These are phyloP conservation scores for Bilobella aurantiaca DNA, from an alignment of 1,140 invertebrate genomes.

Conservation along the genomic window DNA sequence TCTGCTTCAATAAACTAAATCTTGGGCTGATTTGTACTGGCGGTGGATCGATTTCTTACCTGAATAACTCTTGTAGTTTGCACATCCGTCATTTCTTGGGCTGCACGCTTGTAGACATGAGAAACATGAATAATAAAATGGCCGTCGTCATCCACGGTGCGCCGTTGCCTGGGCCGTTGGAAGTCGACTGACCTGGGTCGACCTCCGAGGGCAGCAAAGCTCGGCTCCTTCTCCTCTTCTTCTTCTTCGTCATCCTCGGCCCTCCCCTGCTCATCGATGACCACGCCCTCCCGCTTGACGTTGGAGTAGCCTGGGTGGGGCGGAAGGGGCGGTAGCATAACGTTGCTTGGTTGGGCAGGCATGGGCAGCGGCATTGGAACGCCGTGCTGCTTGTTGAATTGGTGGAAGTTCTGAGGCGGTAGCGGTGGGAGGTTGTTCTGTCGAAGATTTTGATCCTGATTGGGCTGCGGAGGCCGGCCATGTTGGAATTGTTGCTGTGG, in stretches of 20 bases:
- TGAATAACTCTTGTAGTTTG: slow-evolving; percentile 81
- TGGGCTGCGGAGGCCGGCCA: slow-evolving; percentile 2
- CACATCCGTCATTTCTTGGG: slow-evolving; percentile 86
- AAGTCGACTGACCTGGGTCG: slow-evolving; percentile 69
- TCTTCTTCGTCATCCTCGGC: slow-evolving; percentile 26
- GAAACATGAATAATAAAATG: slow-evolving; percentile 27
- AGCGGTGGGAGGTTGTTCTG: neutral
- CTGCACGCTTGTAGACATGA: slow-evolving; percentile 68
- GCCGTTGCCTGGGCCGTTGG: slow-evolving; percentile 45
- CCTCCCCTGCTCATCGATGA: slow-evolving; percentile 38
- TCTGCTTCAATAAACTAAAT: neutral
- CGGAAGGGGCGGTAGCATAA: slow-evolving; percentile 64
- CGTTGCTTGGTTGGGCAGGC: slow-evolving; percentile 38
- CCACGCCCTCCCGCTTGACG: slow-evolving; percentile 67
- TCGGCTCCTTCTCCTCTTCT: slow-evolving; percentile 52
- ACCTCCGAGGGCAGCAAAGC: slow-evolving; percentile 67
- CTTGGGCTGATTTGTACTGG: neutral
- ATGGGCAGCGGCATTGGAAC: slow-evolving; percentile 35
- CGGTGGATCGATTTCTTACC: slow-evolving; percentile 20
- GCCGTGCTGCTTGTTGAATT: neutral
- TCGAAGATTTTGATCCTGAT: neutral
- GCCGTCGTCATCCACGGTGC: slow-evolving; percentile 35
- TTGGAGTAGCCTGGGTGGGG: slow-evolving; percentile 41
- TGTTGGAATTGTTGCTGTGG: slow-evolving; percentile 38
- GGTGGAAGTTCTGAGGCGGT: slow-evolving; percentile 13